phyloP scores from a whole-genome alignment of 2,113 vertebrate genomes.

The Hippocampus guttulatus region DNA sequence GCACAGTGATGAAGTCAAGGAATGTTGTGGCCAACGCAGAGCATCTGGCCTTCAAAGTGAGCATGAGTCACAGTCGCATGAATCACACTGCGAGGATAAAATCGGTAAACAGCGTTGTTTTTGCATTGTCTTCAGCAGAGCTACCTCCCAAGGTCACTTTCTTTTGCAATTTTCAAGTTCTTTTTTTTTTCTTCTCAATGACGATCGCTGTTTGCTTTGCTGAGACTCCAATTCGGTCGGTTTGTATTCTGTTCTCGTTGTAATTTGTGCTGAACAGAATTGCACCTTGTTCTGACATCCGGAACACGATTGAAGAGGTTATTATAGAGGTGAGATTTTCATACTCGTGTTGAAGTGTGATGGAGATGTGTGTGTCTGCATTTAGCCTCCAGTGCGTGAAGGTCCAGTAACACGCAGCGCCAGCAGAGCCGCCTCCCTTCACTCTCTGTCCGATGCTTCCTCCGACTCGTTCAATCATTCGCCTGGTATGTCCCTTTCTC shows the following conservation, averaged over 20 bases:
- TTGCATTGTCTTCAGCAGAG: background rate
- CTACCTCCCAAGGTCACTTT: background rate
- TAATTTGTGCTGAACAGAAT: background rate
- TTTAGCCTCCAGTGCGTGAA: slow-evolving; percentile 84
- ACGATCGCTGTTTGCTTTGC: background rate
- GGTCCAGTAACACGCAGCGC: slow-evolving; percentile 50
- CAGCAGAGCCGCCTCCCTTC: slow-evolving; percentile 68
- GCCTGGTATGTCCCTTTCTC: slow-evolving; percentile 73
- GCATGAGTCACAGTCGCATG: slow-evolving; percentile 4
- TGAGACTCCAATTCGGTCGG: background rate
- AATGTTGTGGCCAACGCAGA: background rate
- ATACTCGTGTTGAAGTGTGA: too few relatives aligned
- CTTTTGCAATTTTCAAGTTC: background rate
- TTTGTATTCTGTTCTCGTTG: background rate
- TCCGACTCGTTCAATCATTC: slow-evolving; percentile 78
- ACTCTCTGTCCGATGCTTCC: slow-evolving; percentile 77
- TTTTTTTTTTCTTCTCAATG: background rate
- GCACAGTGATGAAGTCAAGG: background rate
- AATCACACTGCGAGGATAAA: background rate
- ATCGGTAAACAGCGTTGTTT: background rate
- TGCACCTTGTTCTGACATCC: background rate
- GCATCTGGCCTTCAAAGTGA: background rate
- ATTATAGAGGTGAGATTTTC: too few relatives aligned
- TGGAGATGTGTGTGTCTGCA: slow-evolving; percentile 25
- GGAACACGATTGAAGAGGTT: background rate